phyloP scores from a whole-genome alignment of 2,113 vertebrate species.

The Mustela lutreola region DNA sequence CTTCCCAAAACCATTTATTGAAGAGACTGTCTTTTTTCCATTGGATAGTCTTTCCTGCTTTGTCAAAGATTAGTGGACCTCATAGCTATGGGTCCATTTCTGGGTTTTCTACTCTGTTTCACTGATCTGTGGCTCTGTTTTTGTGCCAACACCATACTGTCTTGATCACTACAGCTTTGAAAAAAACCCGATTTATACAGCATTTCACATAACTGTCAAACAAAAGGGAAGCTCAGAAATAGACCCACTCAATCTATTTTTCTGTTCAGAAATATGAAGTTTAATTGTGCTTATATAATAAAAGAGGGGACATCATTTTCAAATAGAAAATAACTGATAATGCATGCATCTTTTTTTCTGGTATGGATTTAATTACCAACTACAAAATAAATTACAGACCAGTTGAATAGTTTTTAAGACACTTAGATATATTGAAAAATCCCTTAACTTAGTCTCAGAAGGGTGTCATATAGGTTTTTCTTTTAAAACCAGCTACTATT shows the following conservation, averaged over 20 bases:
- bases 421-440: background rate
- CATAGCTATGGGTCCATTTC: background rate
- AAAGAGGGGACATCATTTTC: background rate
- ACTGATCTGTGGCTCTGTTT: background rate
- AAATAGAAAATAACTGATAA: background rate
- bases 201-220: background rate
- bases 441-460: background rate
- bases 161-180: background rate
- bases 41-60: background rate
- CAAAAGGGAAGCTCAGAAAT: background rate
- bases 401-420: background rate
- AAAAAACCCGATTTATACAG: background rate
- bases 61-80: background rate
- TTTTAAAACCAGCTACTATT: background rate
- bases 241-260: background rate
- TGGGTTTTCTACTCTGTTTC: background rate
- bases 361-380: background rate
- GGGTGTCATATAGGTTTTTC: background rate
- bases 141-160: background rate
- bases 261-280: background rate
- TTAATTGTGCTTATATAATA: background rate
- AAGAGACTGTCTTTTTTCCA: background rate
- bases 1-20: too few species aligned
- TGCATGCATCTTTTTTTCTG: background rate
- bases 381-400: background rate